These are phyloP conservation scores for Epinephelus awoara DNA, from an alignment of 2,797 vertebrate species.

Conservation along the genomic window DNA sequence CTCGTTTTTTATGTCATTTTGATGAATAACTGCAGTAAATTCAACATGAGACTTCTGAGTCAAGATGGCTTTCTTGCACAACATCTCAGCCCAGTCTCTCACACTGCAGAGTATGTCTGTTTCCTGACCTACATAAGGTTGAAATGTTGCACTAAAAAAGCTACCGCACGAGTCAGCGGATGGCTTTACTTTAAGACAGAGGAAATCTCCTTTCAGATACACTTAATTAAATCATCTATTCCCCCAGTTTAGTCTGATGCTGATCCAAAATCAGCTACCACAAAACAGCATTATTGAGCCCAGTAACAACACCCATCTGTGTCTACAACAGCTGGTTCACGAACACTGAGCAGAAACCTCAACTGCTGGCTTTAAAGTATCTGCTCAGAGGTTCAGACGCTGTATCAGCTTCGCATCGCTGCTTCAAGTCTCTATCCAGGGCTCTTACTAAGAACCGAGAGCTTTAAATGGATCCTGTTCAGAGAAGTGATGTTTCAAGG, in stretches of 20 bases:
- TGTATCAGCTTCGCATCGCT: neutral
- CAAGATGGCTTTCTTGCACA: neutral
- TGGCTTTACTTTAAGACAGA: neutral
- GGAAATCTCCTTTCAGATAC: neutral
- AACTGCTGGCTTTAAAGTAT: neutral
- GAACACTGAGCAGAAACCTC: neutral
- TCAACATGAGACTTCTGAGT: neutral
- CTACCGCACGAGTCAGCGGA: neutral
- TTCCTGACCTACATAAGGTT: constrained; percentile 47
- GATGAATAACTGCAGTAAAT: neutral
- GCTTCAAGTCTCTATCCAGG: neutral
- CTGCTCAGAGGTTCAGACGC: neutral
- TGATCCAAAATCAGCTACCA: neutral
- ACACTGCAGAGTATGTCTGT: neutral
- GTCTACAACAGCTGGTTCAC: constrained; percentile 21
- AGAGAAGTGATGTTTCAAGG: neutral
- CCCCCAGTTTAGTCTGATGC: neutral
- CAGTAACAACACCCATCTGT: constrained; percentile 2
- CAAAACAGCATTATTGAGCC: neutral
- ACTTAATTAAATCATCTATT: neutral
- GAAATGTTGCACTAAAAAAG: constrained; percentile 14
- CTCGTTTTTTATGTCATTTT: neutral
- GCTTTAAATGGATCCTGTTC: constrained; percentile 11
- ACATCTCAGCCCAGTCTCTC: neutral
- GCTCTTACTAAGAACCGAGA: neutral